Conservation (phyloP, 1,140 invertebrate species). For the Drosophila ironensis region DNA sequence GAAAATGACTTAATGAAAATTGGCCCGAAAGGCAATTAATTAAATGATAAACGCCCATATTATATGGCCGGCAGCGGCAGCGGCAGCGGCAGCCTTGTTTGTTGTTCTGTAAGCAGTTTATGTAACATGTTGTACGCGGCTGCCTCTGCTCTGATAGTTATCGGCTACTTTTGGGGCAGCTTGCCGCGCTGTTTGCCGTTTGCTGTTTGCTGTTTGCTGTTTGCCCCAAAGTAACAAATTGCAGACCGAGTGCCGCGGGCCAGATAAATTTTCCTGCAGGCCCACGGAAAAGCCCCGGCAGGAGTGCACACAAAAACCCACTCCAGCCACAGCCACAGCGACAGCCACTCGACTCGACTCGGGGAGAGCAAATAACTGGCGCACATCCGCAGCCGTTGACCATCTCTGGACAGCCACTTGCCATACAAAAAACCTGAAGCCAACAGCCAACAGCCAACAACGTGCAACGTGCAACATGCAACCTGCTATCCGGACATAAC, state of each 20-base stretch:
- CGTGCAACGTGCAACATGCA: background rate
- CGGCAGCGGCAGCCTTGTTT: too few relatives aligned
- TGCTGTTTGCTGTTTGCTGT: too few relatives aligned
- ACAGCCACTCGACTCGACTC: too few relatives aligned
- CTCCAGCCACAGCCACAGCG: too few relatives aligned
- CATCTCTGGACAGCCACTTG: background rate
- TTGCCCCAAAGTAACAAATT: slow-evolving; percentile 19
- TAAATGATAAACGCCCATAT: slow-evolving; percentile 63
- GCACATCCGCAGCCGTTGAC: background rate
- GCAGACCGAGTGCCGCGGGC: slow-evolving; percentile 17
- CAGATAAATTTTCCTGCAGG: slow-evolving; percentile 17
- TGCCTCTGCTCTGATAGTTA: background rate
- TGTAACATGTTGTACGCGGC: slow-evolving; percentile 27
- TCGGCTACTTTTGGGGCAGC: slow-evolving; percentile 1
- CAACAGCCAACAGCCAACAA: background rate
- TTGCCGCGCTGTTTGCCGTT: too few relatives aligned
- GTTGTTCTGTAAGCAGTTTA: slow-evolving; percentile 52
- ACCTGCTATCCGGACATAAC: slow-evolving; percentile 12
- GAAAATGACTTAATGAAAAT: slow-evolving; percentile 61
- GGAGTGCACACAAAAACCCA: background rate
- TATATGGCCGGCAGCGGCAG: slow-evolving; percentile 47
- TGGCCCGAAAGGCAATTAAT: slow-evolving; percentile 61
- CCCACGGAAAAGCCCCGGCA: background rate
- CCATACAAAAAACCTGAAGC: too few relatives aligned
- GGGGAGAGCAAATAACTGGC: background rate